These are phyloP conservation scores for Cydia strobilella DNA, from an alignment of 1,140 invertebrate genomes.

Conservation along the genomic window DNA sequence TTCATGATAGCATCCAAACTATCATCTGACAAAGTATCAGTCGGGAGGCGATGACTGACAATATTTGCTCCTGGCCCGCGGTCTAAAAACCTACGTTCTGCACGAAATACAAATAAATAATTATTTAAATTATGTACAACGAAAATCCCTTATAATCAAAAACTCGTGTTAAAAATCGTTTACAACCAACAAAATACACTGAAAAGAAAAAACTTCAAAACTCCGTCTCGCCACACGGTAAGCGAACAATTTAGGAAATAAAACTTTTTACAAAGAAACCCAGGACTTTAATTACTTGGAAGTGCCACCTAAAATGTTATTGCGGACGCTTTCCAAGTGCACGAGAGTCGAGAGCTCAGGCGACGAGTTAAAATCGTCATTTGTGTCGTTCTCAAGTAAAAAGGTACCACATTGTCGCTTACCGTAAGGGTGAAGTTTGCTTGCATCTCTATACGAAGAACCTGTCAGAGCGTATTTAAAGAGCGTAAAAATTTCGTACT, in stretches of 20 bases:
- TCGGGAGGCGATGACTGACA: too few species aligned
- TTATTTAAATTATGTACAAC: not conserved
- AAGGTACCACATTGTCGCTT: too few species aligned
- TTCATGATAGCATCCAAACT: too few species aligned
- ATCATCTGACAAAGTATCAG: too few species aligned
- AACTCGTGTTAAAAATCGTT: conserved; percentile 30
- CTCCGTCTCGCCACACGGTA: conserved; percentile 9
- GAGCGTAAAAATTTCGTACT: too few species aligned
- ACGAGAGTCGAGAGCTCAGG: not conserved
- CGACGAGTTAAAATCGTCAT: too few species aligned
- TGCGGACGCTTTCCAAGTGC: not conserved
- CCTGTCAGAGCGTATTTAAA: too few species aligned
- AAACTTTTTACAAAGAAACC: conserved; percentile 30
- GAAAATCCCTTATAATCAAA: conserved; percentile 4
- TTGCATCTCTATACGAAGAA: too few species aligned
- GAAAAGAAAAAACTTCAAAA: conserved; percentile 12
- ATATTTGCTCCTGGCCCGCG: too few species aligned
- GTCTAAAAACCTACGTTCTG: not conserved
- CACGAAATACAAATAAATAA: not conserved
- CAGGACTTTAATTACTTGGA: conserved; percentile 14
- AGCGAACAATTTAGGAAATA: conserved; percentile 25
- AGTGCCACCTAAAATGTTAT: not conserved
- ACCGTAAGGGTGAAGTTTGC: too few species aligned
- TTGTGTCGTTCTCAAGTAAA: too few species aligned
- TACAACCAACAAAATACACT: conserved; percentile 5